Evolutionary conservation across 2,888 invertebrate genomes (phyloP).

Genomic region (Stramonita haemastoma): DNA sequence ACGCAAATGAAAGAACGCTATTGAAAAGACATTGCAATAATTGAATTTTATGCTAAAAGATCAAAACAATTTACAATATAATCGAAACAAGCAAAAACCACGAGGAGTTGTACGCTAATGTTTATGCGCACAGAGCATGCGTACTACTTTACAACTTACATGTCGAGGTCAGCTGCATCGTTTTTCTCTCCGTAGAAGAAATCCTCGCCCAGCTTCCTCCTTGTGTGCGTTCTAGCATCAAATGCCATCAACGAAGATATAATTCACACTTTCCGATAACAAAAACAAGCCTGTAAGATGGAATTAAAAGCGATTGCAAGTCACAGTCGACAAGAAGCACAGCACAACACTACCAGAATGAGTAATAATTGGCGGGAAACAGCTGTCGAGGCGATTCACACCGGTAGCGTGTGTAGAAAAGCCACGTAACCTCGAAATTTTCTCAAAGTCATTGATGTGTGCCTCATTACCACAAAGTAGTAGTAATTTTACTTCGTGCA

Average conservation of each 20-base stretch:
- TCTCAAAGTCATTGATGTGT: background rate
- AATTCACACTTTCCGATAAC: background rate
- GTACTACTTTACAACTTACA: constrained; percentile 72
- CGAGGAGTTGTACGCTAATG: constrained; percentile 69
- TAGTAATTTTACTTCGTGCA: background rate
- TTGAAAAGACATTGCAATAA: background rate
- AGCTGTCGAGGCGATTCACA: constrained; percentile 70
- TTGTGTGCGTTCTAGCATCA: constrained; percentile 39
- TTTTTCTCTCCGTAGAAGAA: constrained; percentile 64
- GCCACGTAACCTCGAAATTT: constrained; percentile 19
- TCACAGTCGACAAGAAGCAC: constrained; percentile 63
- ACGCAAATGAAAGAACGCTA: background rate
- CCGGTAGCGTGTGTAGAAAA: constrained; percentile 48
- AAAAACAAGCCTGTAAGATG: constrained; percentile 25
- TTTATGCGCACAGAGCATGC: constrained; percentile 70
- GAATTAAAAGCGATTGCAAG: constrained; percentile 52
- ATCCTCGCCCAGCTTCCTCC: constrained; percentile 60
- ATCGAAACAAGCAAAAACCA: constrained; percentile 41
- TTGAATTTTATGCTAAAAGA: background rate
- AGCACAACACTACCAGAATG: constrained; percentile 71
- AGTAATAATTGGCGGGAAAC: constrained; percentile 77
- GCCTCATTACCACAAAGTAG: background rate
- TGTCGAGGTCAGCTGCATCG: constrained; percentile 65
- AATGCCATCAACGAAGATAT: constrained; percentile 42
- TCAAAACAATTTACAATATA: background rate